phyloP scores from a whole-genome alignment of 2,797 vertebrate genomes.

The Clangula hyemalis region DNA sequence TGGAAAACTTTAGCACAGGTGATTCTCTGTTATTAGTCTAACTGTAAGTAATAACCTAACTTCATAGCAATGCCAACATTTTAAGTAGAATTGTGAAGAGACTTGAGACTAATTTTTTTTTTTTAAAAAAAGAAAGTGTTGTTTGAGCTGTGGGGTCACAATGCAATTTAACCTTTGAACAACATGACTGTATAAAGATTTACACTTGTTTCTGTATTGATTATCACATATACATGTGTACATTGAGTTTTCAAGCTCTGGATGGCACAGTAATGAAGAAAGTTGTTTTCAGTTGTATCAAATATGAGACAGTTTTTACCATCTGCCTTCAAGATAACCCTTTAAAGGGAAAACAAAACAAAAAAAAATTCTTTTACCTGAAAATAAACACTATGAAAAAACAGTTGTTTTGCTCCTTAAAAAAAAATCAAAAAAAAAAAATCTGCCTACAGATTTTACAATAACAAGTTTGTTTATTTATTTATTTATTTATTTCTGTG shows the following conservation, averaged over 20 bases:
- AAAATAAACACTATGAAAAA: not conserved
- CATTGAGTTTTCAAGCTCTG: not conserved
- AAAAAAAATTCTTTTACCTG: not conserved
- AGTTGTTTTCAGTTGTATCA: not conserved
- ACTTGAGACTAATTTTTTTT: not conserved
- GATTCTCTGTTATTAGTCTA: not conserved
- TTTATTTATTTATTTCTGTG: not conserved
- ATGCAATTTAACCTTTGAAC: not conserved
- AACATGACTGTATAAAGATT: not conserved
- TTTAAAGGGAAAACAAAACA: not conserved
- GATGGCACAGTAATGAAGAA: not conserved
- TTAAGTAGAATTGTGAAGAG: not conserved
- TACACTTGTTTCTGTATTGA: not conserved
- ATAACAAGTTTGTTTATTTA: too few species aligned
- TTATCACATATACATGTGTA: not conserved
- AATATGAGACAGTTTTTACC: not conserved
- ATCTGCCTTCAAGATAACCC: not conserved
- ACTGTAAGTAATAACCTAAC: not conserved
- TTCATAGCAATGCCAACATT: not conserved
- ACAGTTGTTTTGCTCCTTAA: not conserved
- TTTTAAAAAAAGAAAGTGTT: not conserved
- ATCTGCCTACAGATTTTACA: not conserved
- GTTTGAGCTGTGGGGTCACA: not conserved
- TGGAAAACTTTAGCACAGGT: not conserved
- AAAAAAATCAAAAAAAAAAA: not conserved